Evolutionary conservation across 2,888 invertebrate genomes (phyloP), one percentile per base, ranked within the genome.

Genomic region (Sesamia inferens): DNA sequence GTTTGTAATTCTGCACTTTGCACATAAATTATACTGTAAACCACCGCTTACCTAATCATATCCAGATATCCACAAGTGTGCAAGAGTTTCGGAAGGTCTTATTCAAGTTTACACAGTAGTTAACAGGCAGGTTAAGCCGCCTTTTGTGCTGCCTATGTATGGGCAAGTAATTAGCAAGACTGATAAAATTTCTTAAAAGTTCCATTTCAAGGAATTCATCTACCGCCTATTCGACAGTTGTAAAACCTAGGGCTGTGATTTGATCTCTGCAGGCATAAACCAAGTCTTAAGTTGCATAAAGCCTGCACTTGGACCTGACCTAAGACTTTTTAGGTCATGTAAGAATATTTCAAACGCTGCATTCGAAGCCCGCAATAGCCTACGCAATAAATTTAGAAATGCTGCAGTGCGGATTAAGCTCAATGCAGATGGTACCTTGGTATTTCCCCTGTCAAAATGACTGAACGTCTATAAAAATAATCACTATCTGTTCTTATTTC

Each of bases 381-480:
- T 58, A 68, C 61, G 31, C 31, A 44, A 48, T 72, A 66, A 78
- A 79, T 5, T 19, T 44, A 58, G 31, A n/a, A 78, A 19, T 62
- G 31, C 73, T 66, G 83, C 79, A 83, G 24, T 79, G 79, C 79
- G 47, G 61, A 24, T n/a, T 13, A 19, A 42, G 4, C 4, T 48
- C 42, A 7, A 58, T 54, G 61, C 65, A 64, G 51, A 61, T 31
- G 19, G 39, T 31, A 47, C 4, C 8, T 19, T 39, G 42, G 58
- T 68, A 64, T 59, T 76, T 64, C 55, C 22, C 61, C 14, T 7
- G n/a, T 16, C 47, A 48, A 63, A 54, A 67, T 58, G 2, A 57
- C 47, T 47, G 47, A 66, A 76, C 48, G 19, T 19, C 16, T 51
- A 42, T 11, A 66, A 66, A 54, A 70, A 58, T 47, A 77, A 66